Evolutionary conservation across 2,113 vertebrate species (phyloP).

Genomic region (Mus pahari): DNA sequence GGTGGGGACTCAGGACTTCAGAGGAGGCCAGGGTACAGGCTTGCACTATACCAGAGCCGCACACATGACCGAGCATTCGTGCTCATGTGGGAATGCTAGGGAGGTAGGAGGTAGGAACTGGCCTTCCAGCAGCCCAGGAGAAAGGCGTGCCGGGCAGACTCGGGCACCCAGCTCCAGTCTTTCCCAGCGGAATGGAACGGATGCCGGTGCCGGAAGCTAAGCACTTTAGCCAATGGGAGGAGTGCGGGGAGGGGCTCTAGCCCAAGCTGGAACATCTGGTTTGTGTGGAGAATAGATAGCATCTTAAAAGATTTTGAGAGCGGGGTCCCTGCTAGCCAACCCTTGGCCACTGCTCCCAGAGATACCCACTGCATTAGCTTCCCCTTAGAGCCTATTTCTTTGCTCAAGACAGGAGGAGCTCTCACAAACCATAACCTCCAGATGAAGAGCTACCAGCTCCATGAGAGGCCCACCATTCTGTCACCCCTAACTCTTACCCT

Average conservation of each 20-base stretch:
- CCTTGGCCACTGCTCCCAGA: not conserved
- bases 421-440: conserved; percentile 28
- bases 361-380: not conserved
- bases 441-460: conserved; percentile 58
- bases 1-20: not conserved
- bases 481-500: not conserved
- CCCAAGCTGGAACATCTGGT: not conserved
- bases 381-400: conserved; percentile 66
- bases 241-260: not conserved
- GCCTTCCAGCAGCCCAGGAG: not conserved
- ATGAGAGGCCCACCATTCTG: conserved; percentile 5
- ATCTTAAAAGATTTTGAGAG: not conserved
- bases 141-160: not conserved
- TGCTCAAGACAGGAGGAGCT: conserved; percentile 65
- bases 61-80: not conserved
- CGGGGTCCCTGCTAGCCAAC: not conserved
- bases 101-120: not conserved
- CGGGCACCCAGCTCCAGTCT: not conserved
- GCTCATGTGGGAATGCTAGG: not conserved
- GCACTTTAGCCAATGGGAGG: not conserved
- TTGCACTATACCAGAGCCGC: not conserved
- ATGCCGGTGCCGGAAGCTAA: not conserved
- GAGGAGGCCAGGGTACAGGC: not conserved
- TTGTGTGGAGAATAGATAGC: not conserved
- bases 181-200: not conserved